Conservation (phyloP, 2,888 invertebrate genomes). For the Drosophila meridiana region DNA sequence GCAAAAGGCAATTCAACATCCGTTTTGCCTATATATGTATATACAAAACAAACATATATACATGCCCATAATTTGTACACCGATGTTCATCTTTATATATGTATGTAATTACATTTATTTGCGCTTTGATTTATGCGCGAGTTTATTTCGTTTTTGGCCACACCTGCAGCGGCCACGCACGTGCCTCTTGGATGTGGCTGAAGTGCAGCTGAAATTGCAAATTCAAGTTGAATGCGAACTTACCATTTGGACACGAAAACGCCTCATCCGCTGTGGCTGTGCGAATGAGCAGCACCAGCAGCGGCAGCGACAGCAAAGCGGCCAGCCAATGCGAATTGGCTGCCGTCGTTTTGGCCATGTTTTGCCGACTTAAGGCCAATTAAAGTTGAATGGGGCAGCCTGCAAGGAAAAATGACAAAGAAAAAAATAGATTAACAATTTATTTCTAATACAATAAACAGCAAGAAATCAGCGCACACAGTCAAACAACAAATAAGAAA, state of each 20-base stretch:
- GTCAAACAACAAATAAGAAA: neutral
- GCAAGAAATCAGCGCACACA: slow-evolving; percentile 29
- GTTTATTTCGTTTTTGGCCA: slow-evolving; percentile 45
- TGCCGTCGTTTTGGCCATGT: slow-evolving; percentile 84
- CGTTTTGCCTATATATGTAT: slow-evolving; percentile 40
- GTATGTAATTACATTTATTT: slow-evolving; percentile 55
- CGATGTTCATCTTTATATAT: neutral
- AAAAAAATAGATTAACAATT: slow-evolving; percentile 29
- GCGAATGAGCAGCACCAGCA: slow-evolving; percentile 58
- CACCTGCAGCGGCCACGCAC: slow-evolving; percentile 70
- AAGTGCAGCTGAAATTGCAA: slow-evolving; percentile 40
- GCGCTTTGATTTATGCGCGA: slow-evolving; percentile 64
- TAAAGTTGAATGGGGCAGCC: slow-evolving; percentile 60
- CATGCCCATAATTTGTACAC: neutral
- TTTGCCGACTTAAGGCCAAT: slow-evolving; percentile 70
- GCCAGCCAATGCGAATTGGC: slow-evolving; percentile 85
- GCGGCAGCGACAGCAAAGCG: slow-evolving; percentile 80
- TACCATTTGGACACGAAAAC: slow-evolving; percentile 85
- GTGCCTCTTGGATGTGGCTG: slow-evolving; percentile 44
- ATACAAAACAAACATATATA: slow-evolving; percentile 12
- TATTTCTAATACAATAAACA: slow-evolving; percentile 41
- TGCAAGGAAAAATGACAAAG: slow-evolving; percentile 44
- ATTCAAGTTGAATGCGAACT: slow-evolving; percentile 73
- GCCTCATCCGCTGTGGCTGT: slow-evolving; percentile 81
- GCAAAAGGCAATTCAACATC: slow-evolving; percentile 39